Base-by-base conservation (phyloP, 1,140 invertebrate species). In the Babylonia areolata region DNA sequence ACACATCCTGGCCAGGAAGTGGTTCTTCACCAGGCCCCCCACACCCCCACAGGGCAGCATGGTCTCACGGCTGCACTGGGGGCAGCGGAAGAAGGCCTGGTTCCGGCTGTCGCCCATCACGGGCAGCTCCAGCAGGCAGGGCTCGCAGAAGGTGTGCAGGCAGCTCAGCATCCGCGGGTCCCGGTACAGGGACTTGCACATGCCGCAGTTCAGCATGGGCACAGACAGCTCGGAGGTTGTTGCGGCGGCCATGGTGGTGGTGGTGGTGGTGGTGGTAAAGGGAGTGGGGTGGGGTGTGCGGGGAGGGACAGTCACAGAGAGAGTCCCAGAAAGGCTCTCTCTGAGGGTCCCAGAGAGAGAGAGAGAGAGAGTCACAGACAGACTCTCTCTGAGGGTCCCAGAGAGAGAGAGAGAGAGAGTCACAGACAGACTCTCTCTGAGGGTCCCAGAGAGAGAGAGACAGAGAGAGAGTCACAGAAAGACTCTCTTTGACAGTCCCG, bases 101-200 rank as follows among this genome's bases (percentile, higher is more conserved):
- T 33, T 84, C 51, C 2, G n/a, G 28, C 15, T 64, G 28, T 75
- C 64, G 75, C 17, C 3, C 0, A 33, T 81, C 17, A 15, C 33
- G 79, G n/a, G 54, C 83, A 79, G 87, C 33, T 87, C 73, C 2
- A 79, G 71, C 20, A 91, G 85, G 77, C 91, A 91, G 17, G 40
- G 35, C 0, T 51, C 51, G 85, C 91, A 91, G 85, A 89, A 91
- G 64, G 87, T 91, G 83, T 91, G 91, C 9, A 91, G 88, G 77
- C 91, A 91, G 5, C 89, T 85, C 40, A 91, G 79, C 17, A 90
- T 75, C 54, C 89, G 89, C 3, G 90, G 87, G 58, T 91, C 75
- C 17, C 87, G 83, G 80, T 88, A 91, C n/a, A 91, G 86, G 35
- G 86, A 84, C 33, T 89, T 87, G 77, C 91, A 91, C 40, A 90